Evolutionary conservation across 1,140 invertebrate species (phyloP), one percentile per base, ranked within the genome.

Genomic region (Pinna nobilis): DNA sequence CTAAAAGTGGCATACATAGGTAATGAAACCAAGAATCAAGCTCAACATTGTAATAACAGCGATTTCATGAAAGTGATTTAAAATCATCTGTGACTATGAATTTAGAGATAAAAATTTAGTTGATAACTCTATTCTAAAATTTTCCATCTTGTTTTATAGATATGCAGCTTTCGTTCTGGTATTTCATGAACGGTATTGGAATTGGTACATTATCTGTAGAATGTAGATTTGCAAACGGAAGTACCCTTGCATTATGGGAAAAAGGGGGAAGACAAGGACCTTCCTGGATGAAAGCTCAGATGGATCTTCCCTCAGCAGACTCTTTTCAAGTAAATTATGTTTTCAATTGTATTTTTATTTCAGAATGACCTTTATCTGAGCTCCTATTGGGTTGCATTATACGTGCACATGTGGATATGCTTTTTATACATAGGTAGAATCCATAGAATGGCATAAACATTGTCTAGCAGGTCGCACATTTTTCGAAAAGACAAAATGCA

Each of bases 151-250:
- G 5, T 30, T 35, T n/a, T 18, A 49, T 20, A 13, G 37, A 51
- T 15, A 20, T 47, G 9, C 4, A 50, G 5, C 7, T 74, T 7
- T 69, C 72, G 3, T 74, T 74, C 20, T 74, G 72, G 72, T 74
- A 69, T 28, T 65, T 63, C 32, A 74, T 74, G 72, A 74, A 74
- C 50, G 72, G 72, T 9, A 41, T 69, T 39, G 72, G 72, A 35
- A 74, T 74, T 23, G 72, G 72, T 4, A 63, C 18, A 25, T 35
- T 74, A 7, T 35, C 49, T 13, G 33, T 74, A 3, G 37, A 55
- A 7, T 37, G 20, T 13, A 50, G 50, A 11, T n/a, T 23, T 30
- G 35, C 23, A 4, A 39, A 63, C n/a, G 50, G 50, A 0, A 6
- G 20, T 18, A 53, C 50, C 5, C 35, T n/a, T 20, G 35, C 7